Percentiles rank a stretch among this genome's conserved stretches.
Evolutionary conservation across 2,888 invertebrate species (phyloP).

Genomic region (Drosophila gaucha): DNA sequence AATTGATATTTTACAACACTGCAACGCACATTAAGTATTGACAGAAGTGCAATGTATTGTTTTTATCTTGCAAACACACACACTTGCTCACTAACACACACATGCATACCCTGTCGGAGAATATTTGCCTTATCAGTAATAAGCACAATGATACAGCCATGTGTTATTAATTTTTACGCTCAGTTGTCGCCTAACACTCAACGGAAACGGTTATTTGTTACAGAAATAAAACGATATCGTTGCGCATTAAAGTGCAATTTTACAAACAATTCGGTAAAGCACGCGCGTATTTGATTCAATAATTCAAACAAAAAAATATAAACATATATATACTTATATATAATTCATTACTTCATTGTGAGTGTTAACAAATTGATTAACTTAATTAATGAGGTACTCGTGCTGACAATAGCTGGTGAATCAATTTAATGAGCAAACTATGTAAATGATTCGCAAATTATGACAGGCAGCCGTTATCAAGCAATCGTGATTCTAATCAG

Average conservation of each 20-base stretch:
- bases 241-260: constrained; percentile 28
- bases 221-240: constrained; percentile 24
- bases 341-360: constrained; percentile 21
- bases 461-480: constrained; percentile 46
- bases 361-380: constrained; percentile 28
- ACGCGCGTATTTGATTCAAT: constrained; percentile 28
- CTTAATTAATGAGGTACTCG: constrained; percentile 1
- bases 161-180: constrained; percentile 61
- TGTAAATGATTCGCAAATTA: constrained; percentile 66
- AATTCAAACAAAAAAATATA: constrained; percentile 4
- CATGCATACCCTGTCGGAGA: constrained; percentile 35
- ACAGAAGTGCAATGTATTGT: constrained; percentile 32
- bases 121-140: constrained; percentile 58
- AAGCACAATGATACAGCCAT: constrained; percentile 40
- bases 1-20: constrained; percentile 28
- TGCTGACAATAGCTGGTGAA: constrained; percentile 1
- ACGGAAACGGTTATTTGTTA: constrained; percentile 63
- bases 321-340: constrained; percentile 1
- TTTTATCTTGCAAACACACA: constrained; percentile 53
- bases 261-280: constrained; percentile 20
- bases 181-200: constrained; percentile 62
- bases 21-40: constrained; percentile 7
- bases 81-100: constrained; percentile 15
- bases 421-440: constrained; percentile 61
- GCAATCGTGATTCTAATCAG: constrained; percentile 54